Evolutionary conservation across 2,113 vertebrate species (phyloP), one percentile per base, ranked within the genome.

Genomic region (Sebastes schlegelii): DNA sequence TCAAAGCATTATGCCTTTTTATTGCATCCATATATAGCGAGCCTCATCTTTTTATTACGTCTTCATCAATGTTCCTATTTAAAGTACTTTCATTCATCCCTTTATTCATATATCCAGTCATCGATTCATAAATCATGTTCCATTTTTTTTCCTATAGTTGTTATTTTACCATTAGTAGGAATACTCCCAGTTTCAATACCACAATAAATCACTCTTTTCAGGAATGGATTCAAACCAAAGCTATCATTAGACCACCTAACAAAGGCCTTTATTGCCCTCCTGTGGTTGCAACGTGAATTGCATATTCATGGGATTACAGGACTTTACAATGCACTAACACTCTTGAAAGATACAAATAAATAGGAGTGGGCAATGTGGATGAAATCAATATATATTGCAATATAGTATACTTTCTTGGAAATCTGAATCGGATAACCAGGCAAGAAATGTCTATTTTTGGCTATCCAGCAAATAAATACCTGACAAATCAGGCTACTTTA

Each of bases 221-320:
- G 12, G 43, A 62, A 51, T 0, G 8, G 5, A 66, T 43, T 13
- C 1, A 34, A 23, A 17, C 17, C 14, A 1, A 46, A 51, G 1
- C 14, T 16, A 0, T 16, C n/a, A 6, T 63, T 62, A 19, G 1
- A 40, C 13, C 40, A 43, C 7, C 14, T 12, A 3, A 0, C 48
- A 77, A n/a, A 80, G 65, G 26, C 57, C 77, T 79, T 43, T 76
- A 63, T 23, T 42, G 67, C 84, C 68, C 74, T 52, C 88, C 3
- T 71, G 80, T 89, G 90, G 68, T 80, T 6, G 4, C 70, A 71
- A 61, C 1, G 0, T 40, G 49, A 71, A 84, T 19, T 80, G 66
- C 83, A 83, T 34, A 2, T 34, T 34, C 0, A 1, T 58, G 14
- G 17, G 9, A 34, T 6, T 8, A 6, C 12, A 49, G 19, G 45